Evolutionary conservation across 92 coral and sea anemone species (phyloP), one percentile per base, ranked within the genome.

Genomic region (Epizoanthus illoricatus): DNA sequence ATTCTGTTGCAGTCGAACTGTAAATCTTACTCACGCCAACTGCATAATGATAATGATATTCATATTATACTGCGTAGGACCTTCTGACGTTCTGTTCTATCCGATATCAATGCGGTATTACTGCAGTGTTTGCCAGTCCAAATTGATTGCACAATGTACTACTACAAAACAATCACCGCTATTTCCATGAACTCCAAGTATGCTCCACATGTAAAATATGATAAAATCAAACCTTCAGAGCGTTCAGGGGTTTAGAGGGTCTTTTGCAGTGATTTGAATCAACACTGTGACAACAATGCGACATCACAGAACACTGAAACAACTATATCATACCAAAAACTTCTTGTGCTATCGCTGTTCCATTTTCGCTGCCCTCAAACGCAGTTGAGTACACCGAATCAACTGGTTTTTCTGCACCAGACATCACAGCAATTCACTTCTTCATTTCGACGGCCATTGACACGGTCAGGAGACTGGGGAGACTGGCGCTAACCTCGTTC

Each of bases 341-440:
- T 76, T 76, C 81, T 68, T 76, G 81, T 76, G 81, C 81, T 76
- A 76, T 60, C 23, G 81, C 81, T 76, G 20, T 17, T 9, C 81
- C 69, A 76, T 76, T 76, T 61, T 76, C 69, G 16, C 56, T 76
- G 19, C 81, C 81, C n/a, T 11, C 58, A 62, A 76, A 76, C 19
- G 63, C 81, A 13, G 81, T 76, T 4, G 70, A 76, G 21, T 36
- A 41, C 65, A 47, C 24, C 1, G 45, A 56, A 1, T 18, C 33
- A 2, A 39, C 41, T 68, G 57, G 9, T 10, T 76, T 61, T 41
- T 61, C 57, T 61, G 36, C 21, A n/a, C 13, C n/a, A 40, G 81
- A 76, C 81, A 76, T 76, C 47, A 60, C 80, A 75, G 18, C 41
- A 65, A n/a, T 5, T 61, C 81, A 76, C 41, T 39, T 40, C 43